Evolutionary conservation across 2,113 vertebrate genomes (phyloP).

Genomic region (Sebastes fasciatus): DNA sequence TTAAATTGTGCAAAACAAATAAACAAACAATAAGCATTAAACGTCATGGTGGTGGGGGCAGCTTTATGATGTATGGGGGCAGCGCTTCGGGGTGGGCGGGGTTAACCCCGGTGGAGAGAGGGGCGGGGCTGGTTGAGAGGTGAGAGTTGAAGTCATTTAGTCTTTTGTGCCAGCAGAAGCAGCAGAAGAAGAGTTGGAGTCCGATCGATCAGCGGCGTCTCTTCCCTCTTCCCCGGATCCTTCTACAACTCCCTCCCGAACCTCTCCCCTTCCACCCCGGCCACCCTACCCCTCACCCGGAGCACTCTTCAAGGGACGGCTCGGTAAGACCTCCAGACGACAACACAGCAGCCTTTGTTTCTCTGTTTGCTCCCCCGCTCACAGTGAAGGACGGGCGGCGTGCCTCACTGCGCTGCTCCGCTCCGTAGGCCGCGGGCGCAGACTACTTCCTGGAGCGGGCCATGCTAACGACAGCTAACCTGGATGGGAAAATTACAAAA

Average conservation of each 20-base stretch:
- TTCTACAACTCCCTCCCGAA: slow-evolving; percentile 86
- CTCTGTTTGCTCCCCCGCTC: not conserved
- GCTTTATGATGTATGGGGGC: too few species aligned
- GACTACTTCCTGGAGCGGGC: slow-evolving; percentile 64
- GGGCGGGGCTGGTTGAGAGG: slow-evolving; percentile 66
- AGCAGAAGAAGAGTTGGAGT: slow-evolving; percentile 82
- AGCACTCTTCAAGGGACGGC: slow-evolving; percentile 69
- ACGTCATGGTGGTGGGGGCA: too few species aligned
- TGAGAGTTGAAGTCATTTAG: slow-evolving; percentile 79
- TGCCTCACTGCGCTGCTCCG: slow-evolving; percentile 41
- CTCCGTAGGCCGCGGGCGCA: slow-evolving; percentile 76
- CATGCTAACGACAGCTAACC: slow-evolving; percentile 66
- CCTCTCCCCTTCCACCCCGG: slow-evolving; percentile 86
- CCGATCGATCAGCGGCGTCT: slow-evolving; percentile 78
- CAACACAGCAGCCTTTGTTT: slow-evolving; percentile 27
- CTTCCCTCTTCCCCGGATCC: slow-evolving; percentile 87
- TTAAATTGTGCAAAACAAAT: too few species aligned
- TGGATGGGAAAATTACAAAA: slow-evolving; percentile 61
- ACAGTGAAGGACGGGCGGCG: slow-evolving; percentile 68
- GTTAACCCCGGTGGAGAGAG: slow-evolving; percentile 13
- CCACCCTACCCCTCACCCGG: slow-evolving; percentile 83
- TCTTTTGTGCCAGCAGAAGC: slow-evolving; percentile 76
- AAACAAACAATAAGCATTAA: too few species aligned
- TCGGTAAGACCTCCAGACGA: slow-evolving; percentile 69
- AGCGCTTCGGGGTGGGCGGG: slow-evolving; percentile 24